Evolutionary conservation across 2,797 vertebrate genomes (phyloP).

Genomic region (Oceanodroma leucorhoa): DNA sequence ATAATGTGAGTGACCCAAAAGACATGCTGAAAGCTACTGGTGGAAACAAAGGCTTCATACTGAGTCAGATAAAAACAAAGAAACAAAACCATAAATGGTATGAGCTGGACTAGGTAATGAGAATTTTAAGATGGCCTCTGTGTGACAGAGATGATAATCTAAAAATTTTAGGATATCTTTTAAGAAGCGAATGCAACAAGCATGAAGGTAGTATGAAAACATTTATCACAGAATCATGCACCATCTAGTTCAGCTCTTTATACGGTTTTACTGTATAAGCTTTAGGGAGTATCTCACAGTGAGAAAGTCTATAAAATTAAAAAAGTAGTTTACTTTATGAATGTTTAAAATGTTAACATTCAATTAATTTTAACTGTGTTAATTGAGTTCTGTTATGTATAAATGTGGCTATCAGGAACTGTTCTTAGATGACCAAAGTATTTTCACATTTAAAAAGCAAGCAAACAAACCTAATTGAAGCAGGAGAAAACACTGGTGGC

Average conservation of each 20-base stretch:
- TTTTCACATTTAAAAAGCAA: not conserved
- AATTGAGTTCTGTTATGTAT: fast-evolving
- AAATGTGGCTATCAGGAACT: not conserved
- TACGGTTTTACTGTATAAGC: not conserved
- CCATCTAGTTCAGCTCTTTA: not conserved
- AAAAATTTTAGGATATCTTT: not conserved
- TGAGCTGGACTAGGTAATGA: not conserved
- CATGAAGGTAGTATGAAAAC: not conserved
- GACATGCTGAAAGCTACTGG: not conserved
- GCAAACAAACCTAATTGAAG: not conserved
- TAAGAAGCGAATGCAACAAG: not conserved
- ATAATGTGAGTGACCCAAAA: not conserved
- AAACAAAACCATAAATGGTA: not conserved
- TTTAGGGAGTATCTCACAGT: not conserved
- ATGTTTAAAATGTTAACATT: not conserved
- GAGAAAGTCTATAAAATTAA: not conserved
- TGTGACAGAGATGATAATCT: not conserved
- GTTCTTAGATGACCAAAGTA: not conserved
- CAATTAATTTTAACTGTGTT: not conserved
- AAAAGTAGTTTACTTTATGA: not conserved
- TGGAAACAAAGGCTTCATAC: not conserved
- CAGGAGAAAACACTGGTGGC: not conserved
- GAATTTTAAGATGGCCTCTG: not conserved
- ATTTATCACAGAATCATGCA: not conserved
- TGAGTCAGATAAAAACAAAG: not conserved